Evolutionary conservation across 2,113 vertebrate species (phyloP).

Genomic region (Trematocara stigmaticum): DNA sequence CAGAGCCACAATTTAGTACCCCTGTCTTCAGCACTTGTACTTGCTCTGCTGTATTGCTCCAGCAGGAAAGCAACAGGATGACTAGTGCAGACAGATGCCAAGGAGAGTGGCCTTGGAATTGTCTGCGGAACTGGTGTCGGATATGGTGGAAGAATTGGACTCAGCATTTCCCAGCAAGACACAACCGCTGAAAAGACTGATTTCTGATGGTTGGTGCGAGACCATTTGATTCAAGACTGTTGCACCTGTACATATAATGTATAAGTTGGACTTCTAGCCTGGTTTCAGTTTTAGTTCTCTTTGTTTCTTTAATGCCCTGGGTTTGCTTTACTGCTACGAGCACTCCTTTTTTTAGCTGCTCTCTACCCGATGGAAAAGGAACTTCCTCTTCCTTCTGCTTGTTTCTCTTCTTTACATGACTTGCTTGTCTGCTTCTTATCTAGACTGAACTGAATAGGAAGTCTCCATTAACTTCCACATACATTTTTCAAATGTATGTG

Average conservation of each 20-base stretch:
- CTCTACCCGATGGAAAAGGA: neutral
- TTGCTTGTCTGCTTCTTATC: neutral
- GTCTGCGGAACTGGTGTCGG: neutral
- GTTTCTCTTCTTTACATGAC: neutral
- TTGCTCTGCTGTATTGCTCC: neutral
- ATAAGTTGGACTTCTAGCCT: neutral
- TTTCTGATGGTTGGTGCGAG: neutral
- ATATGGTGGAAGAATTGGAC: neutral
- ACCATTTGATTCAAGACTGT: neutral
- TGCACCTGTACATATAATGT: neutral
- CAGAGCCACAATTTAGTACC: slow-evolving; percentile 40
- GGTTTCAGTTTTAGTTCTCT: neutral
- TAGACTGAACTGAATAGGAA: neutral
- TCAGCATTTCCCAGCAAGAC: neutral
- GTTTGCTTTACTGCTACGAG: neutral
- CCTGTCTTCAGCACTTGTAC: slow-evolving; percentile 8
- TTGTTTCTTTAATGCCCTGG: neutral
- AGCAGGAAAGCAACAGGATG: neutral
- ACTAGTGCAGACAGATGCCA: neutral
- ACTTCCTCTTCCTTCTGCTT: neutral
- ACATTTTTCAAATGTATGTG: neutral
- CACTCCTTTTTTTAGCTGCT: neutral
- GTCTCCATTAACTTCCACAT: neutral
- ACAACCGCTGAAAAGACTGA: neutral
- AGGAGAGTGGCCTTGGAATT: neutral